phyloP scores from a whole-genome alignment of 2,113 vertebrate species.

The Rhegmatorhina hoffmannsi region DNA sequence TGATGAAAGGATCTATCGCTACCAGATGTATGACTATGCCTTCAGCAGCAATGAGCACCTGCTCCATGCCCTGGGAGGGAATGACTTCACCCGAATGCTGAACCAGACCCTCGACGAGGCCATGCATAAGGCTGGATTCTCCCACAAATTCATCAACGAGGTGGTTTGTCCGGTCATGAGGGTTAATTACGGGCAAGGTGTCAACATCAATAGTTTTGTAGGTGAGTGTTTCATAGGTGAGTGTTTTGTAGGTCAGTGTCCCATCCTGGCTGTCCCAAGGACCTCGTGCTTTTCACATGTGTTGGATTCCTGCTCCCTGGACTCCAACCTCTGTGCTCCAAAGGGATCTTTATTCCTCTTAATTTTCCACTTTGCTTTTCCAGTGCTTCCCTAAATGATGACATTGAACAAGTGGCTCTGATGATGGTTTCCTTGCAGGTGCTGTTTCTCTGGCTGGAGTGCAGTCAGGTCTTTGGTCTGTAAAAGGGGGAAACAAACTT shows the following conservation, averaged over 20 bases:
- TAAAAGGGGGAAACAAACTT: constrained; percentile 91
- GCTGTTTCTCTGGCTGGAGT: constrained; percentile 79
- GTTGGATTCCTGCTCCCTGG: background rate
- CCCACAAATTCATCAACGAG: constrained; percentile 88
- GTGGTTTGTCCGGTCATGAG: constrained; percentile 83
- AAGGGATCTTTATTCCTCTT: background rate
- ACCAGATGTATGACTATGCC: constrained; percentile 89
- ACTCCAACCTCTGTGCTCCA: background rate
- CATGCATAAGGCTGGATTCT: constrained; percentile 87
- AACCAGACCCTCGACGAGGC: constrained; percentile 87
- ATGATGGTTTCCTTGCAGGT: constrained; percentile 64
- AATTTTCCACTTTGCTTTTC: background rate
- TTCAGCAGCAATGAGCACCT: constrained; percentile 88
- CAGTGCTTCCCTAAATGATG: background rate
- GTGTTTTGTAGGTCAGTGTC: background rate
- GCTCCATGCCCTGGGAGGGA: constrained; percentile 87
- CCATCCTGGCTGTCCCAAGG: background rate
- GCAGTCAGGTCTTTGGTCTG: constrained; percentile 86
- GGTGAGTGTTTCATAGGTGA: constrained; percentile 71
- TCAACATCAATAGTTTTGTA: constrained; percentile 82
- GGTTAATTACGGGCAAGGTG: constrained; percentile 84
- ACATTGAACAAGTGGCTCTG: rapidly evolving
- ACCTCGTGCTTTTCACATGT: background rate
- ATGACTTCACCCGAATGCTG: constrained; percentile 74
- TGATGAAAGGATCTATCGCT: constrained; percentile 89